Evolutionary conservation across 2,797 vertebrate genomes (phyloP).

Genomic region (Myripristis murdjan): DNA sequence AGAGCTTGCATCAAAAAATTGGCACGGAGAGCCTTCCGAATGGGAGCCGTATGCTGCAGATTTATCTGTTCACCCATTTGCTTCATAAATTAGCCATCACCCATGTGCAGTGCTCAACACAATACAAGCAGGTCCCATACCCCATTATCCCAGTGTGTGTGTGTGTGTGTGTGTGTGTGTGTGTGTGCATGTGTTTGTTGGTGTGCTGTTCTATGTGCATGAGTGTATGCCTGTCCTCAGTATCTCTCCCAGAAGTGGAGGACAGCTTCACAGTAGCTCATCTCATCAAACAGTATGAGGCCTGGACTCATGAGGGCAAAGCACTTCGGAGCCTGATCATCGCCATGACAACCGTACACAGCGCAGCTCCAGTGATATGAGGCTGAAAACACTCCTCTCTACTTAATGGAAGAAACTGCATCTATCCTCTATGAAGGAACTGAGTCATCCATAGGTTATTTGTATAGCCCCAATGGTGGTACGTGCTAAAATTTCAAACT

Average conservation of each 20-base stretch:
- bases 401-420: conserved; percentile 22
- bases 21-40: too few relatives aligned
- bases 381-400: conserved; percentile 9
- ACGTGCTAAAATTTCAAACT: too few relatives aligned
- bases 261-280: conserved; percentile 16
- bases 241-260: conserved; percentile 17
- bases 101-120: too few relatives aligned
- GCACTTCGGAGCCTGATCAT: conserved; percentile 42
- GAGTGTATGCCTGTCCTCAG: conserved; percentile 22
- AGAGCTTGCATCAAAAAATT: too few relatives aligned
- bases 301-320: conserved; percentile 24
- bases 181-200: background rate
- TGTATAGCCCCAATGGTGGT: too few relatives aligned
- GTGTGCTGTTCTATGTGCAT: background rate
- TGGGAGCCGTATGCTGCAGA: too few relatives aligned
- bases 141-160: background rate
- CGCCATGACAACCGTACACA: conserved; percentile 53
- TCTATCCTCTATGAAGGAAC: conserved; percentile 8
- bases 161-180: background rate
- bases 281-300: conserved; percentile 52
- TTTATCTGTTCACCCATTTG: too few relatives aligned
- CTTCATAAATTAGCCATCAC: too few relatives aligned
- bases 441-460: conserved; percentile 10
- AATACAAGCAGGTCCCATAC: too few relatives aligned
- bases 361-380: conserved; percentile 13